Percentiles rank a stretch among this genome's conserved stretches.
These are phyloP conservation scores for Antidorcas marsupialis DNA, from an alignment of 2,113 vertebrate species.

Conservation along the genomic window DNA sequence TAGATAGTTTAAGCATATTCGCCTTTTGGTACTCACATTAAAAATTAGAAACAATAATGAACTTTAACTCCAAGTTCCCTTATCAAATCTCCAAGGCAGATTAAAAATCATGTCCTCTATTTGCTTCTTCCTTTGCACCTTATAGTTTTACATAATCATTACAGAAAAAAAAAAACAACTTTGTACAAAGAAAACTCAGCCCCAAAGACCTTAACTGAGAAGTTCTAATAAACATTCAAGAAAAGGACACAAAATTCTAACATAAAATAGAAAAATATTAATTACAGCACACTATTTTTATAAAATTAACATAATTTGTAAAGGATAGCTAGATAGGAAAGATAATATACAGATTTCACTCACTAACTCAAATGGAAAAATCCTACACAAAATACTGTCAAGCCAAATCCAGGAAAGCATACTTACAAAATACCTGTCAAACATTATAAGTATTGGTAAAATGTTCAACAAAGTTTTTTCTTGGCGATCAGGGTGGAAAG, in stretches of 20 bases:
- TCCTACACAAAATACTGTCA: not conserved
- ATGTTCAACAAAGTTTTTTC: not conserved
- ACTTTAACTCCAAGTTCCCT: conserved; percentile 43
- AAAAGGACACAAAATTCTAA: not conserved
- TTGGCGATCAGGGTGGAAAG: not conserved
- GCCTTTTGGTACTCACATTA: conserved; percentile 34
- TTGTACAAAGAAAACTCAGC: conserved; percentile 1
- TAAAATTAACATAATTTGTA: not conserved
- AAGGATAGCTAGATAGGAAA: not conserved
- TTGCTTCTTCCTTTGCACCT: conserved; percentile 31
- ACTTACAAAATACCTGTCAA: not conserved
- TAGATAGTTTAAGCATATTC: conserved; percentile 9
- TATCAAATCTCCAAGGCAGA: conserved; percentile 21
- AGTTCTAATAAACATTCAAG: not conserved
- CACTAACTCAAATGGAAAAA: conserved; percentile 18
- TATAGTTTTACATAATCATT: not conserved
- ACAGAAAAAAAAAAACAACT: not conserved
- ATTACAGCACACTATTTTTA: not conserved
- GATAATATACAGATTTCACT: not conserved
- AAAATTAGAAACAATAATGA: conserved; percentile 35
- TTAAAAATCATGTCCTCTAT: conserved; percentile 34
- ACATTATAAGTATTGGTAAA: not conserved
- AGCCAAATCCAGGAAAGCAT: not conserved
- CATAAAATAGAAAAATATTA: not conserved
- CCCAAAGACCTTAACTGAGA: not conserved